phyloP scores from a whole-genome alignment of 2,113 vertebrate species.

The Chionodraco myersi region DNA sequence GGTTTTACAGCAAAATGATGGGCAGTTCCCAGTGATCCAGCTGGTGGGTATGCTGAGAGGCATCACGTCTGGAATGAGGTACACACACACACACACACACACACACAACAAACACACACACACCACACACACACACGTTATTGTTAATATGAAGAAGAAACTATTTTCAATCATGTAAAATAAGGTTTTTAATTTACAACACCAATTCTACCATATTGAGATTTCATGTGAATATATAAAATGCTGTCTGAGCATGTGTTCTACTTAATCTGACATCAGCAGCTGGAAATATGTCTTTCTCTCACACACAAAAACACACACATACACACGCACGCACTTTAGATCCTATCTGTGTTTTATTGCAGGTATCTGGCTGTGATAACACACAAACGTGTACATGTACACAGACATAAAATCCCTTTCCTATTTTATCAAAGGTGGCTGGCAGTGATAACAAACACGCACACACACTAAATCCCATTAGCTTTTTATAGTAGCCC shows the following conservation, averaged over 20 bases:
- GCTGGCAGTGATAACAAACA: constrained; percentile 19
- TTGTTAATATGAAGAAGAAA: constrained; percentile 21
- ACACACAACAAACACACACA: constrained; percentile 26
- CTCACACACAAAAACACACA: not conserved
- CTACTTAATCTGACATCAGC: constrained; percentile 7
- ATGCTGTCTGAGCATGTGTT: constrained; percentile 7
- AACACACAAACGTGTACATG: constrained; percentile 37
- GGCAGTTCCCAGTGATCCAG: constrained; percentile 97
- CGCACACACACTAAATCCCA: constrained; percentile 50
- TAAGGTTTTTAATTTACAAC: constrained; percentile 27
- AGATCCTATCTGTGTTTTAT: constrained; percentile 54
- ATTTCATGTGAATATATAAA: constrained; percentile 12
- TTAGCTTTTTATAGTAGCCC: constrained; percentile 44
- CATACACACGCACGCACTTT: constrained; percentile 11
- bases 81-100: constrained; percentile 26
- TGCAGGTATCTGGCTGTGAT: constrained; percentile 32
- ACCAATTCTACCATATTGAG: constrained; percentile 13
- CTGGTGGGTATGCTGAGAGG: constrained; percentile 97
- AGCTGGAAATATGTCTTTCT: not conserved
- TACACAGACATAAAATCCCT: constrained; percentile 58
- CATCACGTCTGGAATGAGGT: constrained; percentile 96
- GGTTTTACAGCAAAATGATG: constrained; percentile 92
- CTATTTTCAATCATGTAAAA: constrained; percentile 34
- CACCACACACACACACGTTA: constrained; percentile 29
- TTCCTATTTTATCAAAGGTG: constrained; percentile 50